Evolutionary conservation across 2,797 vertebrate species (phyloP), one percentile per base, ranked within the genome.

Genomic region (Spinibarbus caldwelli): DNA sequence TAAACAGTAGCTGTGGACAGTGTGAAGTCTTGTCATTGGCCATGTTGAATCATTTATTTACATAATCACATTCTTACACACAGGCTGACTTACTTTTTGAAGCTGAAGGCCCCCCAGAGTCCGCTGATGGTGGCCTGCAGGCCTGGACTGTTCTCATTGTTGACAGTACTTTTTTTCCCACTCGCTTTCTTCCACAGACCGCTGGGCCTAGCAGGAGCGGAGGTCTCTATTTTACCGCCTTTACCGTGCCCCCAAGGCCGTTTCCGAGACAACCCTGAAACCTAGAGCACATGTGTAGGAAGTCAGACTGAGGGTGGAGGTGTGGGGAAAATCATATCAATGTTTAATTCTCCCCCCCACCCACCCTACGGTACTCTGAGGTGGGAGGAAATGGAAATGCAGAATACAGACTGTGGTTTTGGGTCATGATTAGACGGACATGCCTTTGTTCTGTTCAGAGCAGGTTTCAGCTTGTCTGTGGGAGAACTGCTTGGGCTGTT

Each of bases 61-160:
- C 19, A 72, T 38, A 36, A 52, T 17, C 1, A 38, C 14, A 71
- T 62, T 54, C 5, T 23, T 52, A 23, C 41, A 70, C 23, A 73
- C 72, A 85, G 2, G 29, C 26, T 67, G 76, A 92, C 93, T 91
- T 91, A 98, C 97, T 94, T 97, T 92, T 95, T 97, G 92, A 96
- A 99, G 6, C 96, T 95, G 90, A 97, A 99, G 89, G 94, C 98
- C 87, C 95, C 97, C 97, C 98, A 96, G 6, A 99, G 94, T 70
- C 96, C 94, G 67, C 92, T 96, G 93, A 99, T 96, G 71, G 97
- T 97, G 49, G 92, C 90, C 91, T 99, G 97, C 43, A 97, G 84
- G 6, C 89, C 95, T 0, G 95, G 93, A 34, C 85, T 94, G 93
- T 99, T 99, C 92, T 99, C 97, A 0, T 94, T 93, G 79, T 96